Percentiles rank a stretch among this genome's conserved stretches.
These are phyloP conservation scores for Poeciliopsis retropinna DNA, from an alignment of 2,113 vertebrate genomes.

Conservation along the genomic window DNA sequence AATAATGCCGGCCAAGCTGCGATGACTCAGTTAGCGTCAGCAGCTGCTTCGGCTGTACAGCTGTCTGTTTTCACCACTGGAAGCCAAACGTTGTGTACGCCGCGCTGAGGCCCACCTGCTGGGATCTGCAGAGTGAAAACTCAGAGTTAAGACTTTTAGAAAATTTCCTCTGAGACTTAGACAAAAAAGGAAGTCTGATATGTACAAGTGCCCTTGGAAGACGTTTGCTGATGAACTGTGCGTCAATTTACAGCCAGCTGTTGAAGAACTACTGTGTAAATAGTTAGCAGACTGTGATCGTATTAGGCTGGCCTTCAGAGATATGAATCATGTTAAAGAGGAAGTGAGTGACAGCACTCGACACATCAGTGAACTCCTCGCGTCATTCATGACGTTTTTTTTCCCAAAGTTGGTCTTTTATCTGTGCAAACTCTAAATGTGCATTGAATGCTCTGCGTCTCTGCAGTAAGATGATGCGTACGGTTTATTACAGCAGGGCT, in stretches of 20 bases:
- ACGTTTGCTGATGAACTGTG: not conserved
- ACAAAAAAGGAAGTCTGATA: not conserved
- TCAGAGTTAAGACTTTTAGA: slow-evolving; percentile 42
- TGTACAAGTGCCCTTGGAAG: not conserved
- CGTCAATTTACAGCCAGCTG: not conserved
- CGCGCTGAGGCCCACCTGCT: slow-evolving; percentile 49
- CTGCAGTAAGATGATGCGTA: slow-evolving; percentile 5
- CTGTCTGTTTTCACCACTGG: slow-evolving; percentile 61
- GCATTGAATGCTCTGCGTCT: slow-evolving; percentile 31
- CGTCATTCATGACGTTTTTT: slow-evolving; percentile 52
- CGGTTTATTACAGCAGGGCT: slow-evolving; percentile 47
- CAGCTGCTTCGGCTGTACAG: slow-evolving; percentile 55
- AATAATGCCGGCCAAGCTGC: slow-evolving; percentile 38
- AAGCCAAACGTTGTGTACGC: slow-evolving; percentile 55
- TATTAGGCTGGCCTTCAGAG: slow-evolving; percentile 33
- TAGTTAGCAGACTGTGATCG: slow-evolving; percentile 22
- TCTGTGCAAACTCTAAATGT: slow-evolving; percentile 52
- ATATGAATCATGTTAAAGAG: slow-evolving; percentile 36
- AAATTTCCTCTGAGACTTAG: slow-evolving; percentile 24
- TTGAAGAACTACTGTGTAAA: slow-evolving; percentile 39
- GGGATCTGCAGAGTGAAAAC: slow-evolving; percentile 31
- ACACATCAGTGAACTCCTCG: slow-evolving; percentile 16
- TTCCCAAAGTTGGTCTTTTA: slow-evolving; percentile 7
- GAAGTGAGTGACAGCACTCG: slow-evolving; percentile 52
- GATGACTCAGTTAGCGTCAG: slow-evolving; percentile 62